Percentiles rank a stretch among this genome's conserved stretches.
These are phyloP conservation scores for Toxostoma redivivum DNA, from an alignment of 2,113 vertebrate genomes.

Conservation along the genomic window DNA sequence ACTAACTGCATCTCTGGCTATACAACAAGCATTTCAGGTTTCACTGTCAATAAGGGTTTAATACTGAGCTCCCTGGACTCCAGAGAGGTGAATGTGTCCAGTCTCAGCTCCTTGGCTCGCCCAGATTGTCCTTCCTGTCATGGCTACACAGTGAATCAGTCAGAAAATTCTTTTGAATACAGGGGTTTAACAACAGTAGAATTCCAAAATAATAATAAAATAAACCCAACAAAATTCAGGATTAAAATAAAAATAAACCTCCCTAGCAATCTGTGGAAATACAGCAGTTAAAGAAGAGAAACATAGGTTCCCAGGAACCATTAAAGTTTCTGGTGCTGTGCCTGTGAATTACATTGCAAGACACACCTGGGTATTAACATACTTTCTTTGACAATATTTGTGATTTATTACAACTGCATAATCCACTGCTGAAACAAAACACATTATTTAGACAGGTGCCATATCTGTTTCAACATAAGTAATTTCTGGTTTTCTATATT, in stretches of 20 bases:
- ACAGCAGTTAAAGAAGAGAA: background rate
- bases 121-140: background rate
- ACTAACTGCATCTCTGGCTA: background rate
- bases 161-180: background rate
- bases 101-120: background rate
- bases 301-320: background rate
- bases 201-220: background rate
- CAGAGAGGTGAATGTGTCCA: background rate
- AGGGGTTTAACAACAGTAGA: background rate
- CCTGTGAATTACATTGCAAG: background rate
- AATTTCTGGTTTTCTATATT: background rate
- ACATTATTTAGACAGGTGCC: slow-evolving; percentile 38
- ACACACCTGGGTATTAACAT: background rate
- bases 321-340: background rate
- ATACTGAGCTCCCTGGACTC: background rate
- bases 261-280: background rate
- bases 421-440: background rate
- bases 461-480: background rate
- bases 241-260: background rate
- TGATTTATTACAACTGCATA: background rate
- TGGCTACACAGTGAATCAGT: background rate
- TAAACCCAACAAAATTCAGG: background rate
- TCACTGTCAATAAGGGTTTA: background rate
- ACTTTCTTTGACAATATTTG: background rate
- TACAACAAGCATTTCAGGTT: background rate